These are phyloP conservation scores for Drosophila antonietae DNA, from an alignment of 2,888 invertebrate genomes.

Conservation along the genomic window DNA sequence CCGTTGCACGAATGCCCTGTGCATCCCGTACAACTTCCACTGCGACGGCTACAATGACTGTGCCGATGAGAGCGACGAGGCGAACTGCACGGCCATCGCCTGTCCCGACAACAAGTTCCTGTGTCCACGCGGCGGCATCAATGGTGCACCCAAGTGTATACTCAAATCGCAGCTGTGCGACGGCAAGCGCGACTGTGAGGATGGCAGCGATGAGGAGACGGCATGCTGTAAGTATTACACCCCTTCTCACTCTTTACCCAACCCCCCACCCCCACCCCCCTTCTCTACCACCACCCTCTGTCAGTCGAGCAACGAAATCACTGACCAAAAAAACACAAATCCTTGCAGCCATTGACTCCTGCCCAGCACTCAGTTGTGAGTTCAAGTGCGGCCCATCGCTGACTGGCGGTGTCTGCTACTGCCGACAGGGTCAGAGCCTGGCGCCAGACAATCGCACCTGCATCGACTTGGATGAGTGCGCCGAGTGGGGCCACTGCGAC, in stretches of 20 bases:
- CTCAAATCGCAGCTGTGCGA: conserved; percentile 95
- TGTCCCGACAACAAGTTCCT: conserved; percentile 96
- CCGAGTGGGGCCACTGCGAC: conserved; percentile 97
- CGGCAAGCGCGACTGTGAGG: conserved; percentile 95
- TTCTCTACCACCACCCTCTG: not conserved
- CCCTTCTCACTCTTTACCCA: too few relatives aligned
- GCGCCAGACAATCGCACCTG: conserved; percentile 94
- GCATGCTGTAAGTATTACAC: conserved; percentile 91
- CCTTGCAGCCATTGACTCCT: conserved; percentile 90
- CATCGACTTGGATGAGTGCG: conserved; percentile 95
- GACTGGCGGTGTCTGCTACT: conserved; percentile 95
- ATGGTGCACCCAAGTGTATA: conserved; percentile 93
- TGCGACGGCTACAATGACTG: conserved; percentile 95
- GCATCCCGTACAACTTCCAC: conserved; percentile 94
- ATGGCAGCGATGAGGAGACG: conserved; percentile 94
- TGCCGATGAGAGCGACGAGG: conserved; percentile 95
- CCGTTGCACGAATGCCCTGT: conserved; percentile 95
- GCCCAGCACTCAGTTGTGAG: conserved; percentile 94
- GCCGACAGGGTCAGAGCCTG: conserved; percentile 93
- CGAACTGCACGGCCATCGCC: conserved; percentile 93
- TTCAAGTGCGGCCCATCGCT: conserved; percentile 96
- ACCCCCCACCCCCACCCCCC: too few relatives aligned
- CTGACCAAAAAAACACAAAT: not conserved
- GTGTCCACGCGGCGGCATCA: conserved; percentile 91
- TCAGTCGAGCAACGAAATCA: too few relatives aligned